Conservation (phyloP, 2,113 vertebrate species). For the Centropus bengalensis region DNA sequence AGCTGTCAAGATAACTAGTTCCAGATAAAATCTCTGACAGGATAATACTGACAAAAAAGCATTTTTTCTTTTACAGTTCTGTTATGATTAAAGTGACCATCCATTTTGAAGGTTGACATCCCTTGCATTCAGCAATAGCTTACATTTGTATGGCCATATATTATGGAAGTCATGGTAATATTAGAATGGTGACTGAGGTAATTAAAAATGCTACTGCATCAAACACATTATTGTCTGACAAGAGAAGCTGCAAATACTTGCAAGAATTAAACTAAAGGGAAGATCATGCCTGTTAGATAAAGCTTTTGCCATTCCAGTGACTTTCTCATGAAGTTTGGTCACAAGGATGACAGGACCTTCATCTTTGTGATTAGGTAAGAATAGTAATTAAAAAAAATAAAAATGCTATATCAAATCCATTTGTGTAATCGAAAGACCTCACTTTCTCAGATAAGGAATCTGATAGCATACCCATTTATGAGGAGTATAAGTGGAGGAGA, state of each 20-base stretch:
- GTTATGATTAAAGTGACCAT: conserved; percentile 45
- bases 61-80: conserved; percentile 32
- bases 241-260: not conserved
- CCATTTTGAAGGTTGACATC: not conserved
- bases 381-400: not conserved
- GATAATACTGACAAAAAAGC: conserved; percentile 28
- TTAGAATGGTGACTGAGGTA: not conserved
- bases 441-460: not conserved
- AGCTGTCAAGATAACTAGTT: conserved; percentile 31
- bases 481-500: not conserved
- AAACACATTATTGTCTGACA: not conserved
- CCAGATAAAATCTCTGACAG: conserved; percentile 19
- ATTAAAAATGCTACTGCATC: not conserved
- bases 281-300: not conserved
- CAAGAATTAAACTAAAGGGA: not conserved
- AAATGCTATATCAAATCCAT: not conserved
- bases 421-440: not conserved
- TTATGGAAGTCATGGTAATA: not conserved
- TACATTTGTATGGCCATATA: not conserved
- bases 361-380: not conserved
- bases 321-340: not conserved
- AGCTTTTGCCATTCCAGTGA: not conserved
- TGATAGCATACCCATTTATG: rapidly evolving
- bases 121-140: conserved; percentile 19
- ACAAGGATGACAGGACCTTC: not conserved